Evolutionary conservation across 2,888 invertebrate genomes (phyloP).

Genomic region (Machimus rusticus): DNA sequence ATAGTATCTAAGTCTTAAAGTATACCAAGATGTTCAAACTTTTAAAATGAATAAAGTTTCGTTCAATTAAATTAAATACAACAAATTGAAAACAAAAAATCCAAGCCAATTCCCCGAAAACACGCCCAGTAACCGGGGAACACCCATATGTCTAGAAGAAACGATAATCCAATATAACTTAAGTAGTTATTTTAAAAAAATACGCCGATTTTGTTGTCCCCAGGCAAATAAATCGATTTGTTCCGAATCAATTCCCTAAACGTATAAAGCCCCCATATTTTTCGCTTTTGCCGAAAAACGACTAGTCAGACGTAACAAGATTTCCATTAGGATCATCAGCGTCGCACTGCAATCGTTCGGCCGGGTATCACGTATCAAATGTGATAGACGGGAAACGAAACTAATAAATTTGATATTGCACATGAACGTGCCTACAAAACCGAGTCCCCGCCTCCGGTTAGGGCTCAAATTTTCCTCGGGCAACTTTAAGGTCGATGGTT

Average conservation of each 20-base stretch:
- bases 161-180: background rate
- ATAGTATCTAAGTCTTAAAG: no score
- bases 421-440: constrained; percentile 42
- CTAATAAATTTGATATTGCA: constrained; percentile 47
- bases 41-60: no score
- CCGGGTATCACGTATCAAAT: constrained; percentile 46
- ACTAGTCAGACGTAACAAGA: constrained; percentile 16
- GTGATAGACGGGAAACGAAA: constrained; percentile 48
- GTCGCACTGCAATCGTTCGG: constrained; percentile 9
- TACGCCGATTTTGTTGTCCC: background rate
- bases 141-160: background rate
- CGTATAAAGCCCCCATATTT: constrained; percentile 1
- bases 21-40: no score
- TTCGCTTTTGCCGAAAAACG: constrained; percentile 5
- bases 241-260: constrained; percentile 3
- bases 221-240: constrained; percentile 26
- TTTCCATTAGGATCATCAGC: constrained; percentile 33
- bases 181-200: background rate
- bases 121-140: background rate
- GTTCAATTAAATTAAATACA: no score
- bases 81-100: background rate
- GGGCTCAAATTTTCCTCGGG: background rate
- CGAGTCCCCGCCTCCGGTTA: background rate
- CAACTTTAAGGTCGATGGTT: constrained; percentile 14
- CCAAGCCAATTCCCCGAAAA: background rate